Evolutionary conservation across 1,140 invertebrate species (phyloP), one percentile per base, ranked within the genome.

Genomic region (Camponotus pennsylvanicus): DNA sequence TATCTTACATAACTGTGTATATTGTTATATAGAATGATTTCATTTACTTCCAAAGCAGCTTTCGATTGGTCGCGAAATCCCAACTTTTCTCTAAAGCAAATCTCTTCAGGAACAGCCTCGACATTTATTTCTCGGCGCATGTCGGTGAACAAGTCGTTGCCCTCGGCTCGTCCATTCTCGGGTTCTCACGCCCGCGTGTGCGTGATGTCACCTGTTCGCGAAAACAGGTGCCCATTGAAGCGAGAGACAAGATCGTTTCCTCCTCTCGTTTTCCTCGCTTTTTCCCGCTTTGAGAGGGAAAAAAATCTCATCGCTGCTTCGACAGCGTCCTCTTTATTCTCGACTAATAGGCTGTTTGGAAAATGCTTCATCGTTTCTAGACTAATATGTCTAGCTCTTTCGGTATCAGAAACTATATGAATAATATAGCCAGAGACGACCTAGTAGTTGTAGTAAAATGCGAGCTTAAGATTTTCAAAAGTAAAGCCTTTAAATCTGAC

Each of bases 221-320:
- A 86, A 92, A 93, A 92, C 93, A 94, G 92, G 92, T 94, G 92
- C 85, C 93, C 92, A 94, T 95, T 95, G 93, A 94, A 63, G 61
- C 85, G 66, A 57, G 45, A 86, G 66, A 69, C 80, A 88, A 90
- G 90, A 93, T 92, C 89, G 84, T 80, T 91, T 92, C 89, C 66
- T 86, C 77, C 59, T 59, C n/a, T 21, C 63, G 55, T 77, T 61
- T 57, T 70, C 70, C 77, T 57, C 71, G n/a, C 67, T 86, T 63
- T 75, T 69, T 40, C 34, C n/a, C 66, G 11, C 27, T 27, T 86
- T 77, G 49, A 88, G 57, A 37, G 73, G 73, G 42, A 67, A 40
- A 70, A 69, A 67, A n/a, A 11, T 21, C 2, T 21, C 6, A 42
- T 49, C 42, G 34, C 49, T 9, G 61, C 9, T 67, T 67, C 64